Evolutionary conservation across 2,888 invertebrate species (phyloP), one percentile per base, ranked within the genome.

Genomic region (Exocentrus adspersus): DNA sequence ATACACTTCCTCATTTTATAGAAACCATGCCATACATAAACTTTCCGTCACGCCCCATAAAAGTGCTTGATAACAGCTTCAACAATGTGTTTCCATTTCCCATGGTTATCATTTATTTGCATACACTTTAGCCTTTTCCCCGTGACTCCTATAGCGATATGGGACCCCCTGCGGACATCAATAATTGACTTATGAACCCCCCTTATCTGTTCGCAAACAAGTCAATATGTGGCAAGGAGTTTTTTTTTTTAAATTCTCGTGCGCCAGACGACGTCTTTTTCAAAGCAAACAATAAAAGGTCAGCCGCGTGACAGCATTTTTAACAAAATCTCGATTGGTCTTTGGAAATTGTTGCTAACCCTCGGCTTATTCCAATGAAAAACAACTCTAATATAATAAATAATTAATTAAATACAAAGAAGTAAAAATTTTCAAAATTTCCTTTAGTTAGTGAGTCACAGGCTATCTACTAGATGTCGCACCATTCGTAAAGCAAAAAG

Each of bases 101-200:
- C 32, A 32, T 4, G n/a, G 21, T 19, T 57, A 57, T 57, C 57
- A 17, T 30, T 45, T 45, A 57, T 57, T 43, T 57, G 32, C 19
- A n/a, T 57, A 57, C 57, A 30, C 57, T 57, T 46, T 57, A 20
- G 28, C 57, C 57, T 57, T 28, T 57, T 32, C 21, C n/a, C 45
- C n/a, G 12, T 32, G 28, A 21, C 46, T 32, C 45, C 30, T 48
- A 62, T 60, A 60, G 48, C 12, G 32, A 17, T n/a, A n/a, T n/a
- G n/a, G n/a, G 60, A 45, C 60, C 60, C 60, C 60, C 60, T 51
- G 51, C 19, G 32, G 45, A 60, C 51, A 51, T 52, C 41, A 59
- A 59, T 59, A 59, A 51, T 45, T 41, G 45, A 59, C 59, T 21
- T 59, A 14, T 59, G 59, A 59, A 41, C 20, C 16, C 37, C 17